phyloP scores from a whole-genome alignment of 2,888 invertebrate genomes.

The Heterodera filipjevi region DNA sequence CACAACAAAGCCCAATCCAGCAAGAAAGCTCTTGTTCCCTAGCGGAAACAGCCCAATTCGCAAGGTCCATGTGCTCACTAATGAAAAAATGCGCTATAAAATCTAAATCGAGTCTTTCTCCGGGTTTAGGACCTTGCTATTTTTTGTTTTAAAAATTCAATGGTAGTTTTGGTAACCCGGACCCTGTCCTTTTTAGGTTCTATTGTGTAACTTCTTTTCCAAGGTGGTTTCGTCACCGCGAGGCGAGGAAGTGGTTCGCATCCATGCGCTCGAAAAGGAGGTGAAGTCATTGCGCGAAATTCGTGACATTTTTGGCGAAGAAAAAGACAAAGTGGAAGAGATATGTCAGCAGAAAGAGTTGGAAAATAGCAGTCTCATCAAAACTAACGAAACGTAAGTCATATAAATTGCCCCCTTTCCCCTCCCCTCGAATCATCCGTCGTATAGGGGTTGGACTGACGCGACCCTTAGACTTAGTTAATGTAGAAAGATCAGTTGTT shows the following conservation, averaged over 20 bases:
- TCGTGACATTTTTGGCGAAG: background rate
- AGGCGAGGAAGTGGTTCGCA: background rate
- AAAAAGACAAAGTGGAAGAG: slow-evolving; percentile 2
- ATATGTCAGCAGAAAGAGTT: background rate
- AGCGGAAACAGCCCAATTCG: background rate
- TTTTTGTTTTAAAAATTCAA: background rate
- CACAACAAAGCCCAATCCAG: background rate
- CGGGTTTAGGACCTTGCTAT: background rate
- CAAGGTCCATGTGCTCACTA: background rate
- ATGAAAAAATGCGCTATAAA: background rate
- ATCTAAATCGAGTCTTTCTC: background rate
- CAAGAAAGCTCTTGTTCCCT: background rate
- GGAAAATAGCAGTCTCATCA: background rate
- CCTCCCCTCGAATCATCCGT: background rate
- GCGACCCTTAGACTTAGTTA: too few species aligned
- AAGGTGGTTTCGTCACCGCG: background rate
- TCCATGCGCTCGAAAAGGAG: slow-evolving; percentile 2
- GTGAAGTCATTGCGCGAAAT: slow-evolving; percentile 12
- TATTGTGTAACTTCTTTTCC: background rate
- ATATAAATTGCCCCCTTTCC: background rate
- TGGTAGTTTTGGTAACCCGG: background rate
- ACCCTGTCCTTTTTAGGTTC: background rate
- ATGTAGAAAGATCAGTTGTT: background rate
- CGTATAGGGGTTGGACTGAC: too few species aligned
- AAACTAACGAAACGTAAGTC: background rate